A percentile compares a stretch with the other conserved stretches of the same genome.
These are phyloP conservation scores for Bombylius major DNA, from an alignment of 2,888 invertebrate genomes.

Conservation along the genomic window DNA sequence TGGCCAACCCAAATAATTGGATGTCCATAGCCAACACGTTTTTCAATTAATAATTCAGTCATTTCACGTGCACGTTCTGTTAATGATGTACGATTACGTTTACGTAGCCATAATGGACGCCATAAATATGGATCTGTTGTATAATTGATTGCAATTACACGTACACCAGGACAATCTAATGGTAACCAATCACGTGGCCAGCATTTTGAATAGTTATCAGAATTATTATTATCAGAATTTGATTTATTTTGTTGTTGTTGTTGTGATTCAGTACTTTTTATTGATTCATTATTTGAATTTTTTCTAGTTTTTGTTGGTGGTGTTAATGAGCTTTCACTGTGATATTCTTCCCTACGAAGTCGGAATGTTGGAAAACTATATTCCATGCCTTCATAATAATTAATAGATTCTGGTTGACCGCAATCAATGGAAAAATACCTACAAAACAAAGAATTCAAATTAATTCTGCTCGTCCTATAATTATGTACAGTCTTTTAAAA, in stretches of 20 bases:
- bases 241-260: neutral
- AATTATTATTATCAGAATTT: neutral
- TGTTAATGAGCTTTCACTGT: conserved; percentile 2
- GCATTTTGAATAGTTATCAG: conserved; percentile 47
- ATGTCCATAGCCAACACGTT: conserved; percentile 55
- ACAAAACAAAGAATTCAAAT: neutral
- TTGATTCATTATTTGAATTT: conserved; percentile 1
- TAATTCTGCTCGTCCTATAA: neutral
- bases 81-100: conserved; percentile 50
- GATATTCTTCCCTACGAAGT: conserved; percentile 27
- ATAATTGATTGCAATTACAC: conserved; percentile 71
- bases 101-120: conserved; percentile 61
- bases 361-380: conserved; percentile 34
- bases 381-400: conserved; percentile 29
- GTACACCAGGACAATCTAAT: conserved; percentile 58
- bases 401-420: conserved; percentile 24
- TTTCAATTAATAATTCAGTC: conserved; percentile 49
- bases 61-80: conserved; percentile 59
- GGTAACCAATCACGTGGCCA: conserved; percentile 85
- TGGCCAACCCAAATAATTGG: conserved; percentile 73
- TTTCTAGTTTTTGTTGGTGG: neutral
- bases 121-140: conserved; percentile 66
- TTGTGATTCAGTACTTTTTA: conserved; percentile 3
- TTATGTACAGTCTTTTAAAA: too few species aligned
- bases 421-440: conserved; percentile 24